Percentiles rank a stretch among this genome's conserved stretches.
Conservation (phyloP, 2,888 invertebrate genomes). For the Eilema sororculum region DNA sequence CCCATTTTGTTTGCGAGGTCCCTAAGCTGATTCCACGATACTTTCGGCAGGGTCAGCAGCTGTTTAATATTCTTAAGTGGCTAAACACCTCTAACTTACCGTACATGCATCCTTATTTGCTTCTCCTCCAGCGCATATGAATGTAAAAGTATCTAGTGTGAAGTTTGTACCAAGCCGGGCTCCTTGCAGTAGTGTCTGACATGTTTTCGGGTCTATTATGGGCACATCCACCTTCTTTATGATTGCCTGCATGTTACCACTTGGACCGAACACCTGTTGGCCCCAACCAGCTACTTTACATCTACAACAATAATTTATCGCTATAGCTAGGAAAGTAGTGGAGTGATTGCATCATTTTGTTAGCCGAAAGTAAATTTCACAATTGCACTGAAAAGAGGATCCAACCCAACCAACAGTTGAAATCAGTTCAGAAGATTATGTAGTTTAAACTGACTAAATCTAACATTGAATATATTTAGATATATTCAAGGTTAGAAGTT, state of each 20-base stretch:
- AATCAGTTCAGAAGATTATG: too few species aligned
- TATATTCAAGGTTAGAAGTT: too few species aligned
- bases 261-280: conserved; percentile 90
- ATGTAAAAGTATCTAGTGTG: conserved; percentile 88
- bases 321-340: neutral
- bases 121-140: conserved; percentile 93
- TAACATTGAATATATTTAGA: too few species aligned
- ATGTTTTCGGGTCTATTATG: conserved; percentile 88
- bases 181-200: conserved; percentile 88
- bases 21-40: neutral
- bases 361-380: too few species aligned
- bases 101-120: conserved; percentile 92
- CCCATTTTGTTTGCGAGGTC: neutral
- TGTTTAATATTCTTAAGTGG: neutral
- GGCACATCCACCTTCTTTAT: conserved; percentile 92
- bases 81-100: conserved; percentile 83
- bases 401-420: too few species aligned
- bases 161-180: conserved; percentile 90
- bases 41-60: neutral
- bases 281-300: conserved; percentile 95
- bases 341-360: too few species aligned
- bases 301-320: conserved; percentile 53
- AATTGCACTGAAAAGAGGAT: too few species aligned
- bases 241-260: conserved; percentile 88
- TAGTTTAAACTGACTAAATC: too few species aligned